Conservation (phyloP, 2,888 invertebrate genomes). For the Scaptomyza cyrtandrae region DNA sequence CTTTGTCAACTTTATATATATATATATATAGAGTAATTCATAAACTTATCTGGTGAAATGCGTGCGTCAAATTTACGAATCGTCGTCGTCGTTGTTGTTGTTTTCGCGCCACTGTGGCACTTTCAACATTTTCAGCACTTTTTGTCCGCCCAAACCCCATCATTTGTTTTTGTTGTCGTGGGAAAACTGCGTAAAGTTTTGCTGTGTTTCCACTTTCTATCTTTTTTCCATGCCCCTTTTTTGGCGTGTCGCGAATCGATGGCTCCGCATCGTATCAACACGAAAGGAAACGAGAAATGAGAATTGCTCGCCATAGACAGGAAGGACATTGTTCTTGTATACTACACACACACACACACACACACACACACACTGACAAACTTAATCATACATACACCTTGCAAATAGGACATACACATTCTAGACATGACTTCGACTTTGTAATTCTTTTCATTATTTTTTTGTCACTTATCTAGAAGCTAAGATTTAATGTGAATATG, state of each 20-base stretch:
- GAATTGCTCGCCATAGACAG: conserved; percentile 24
- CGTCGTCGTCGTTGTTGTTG: background rate
- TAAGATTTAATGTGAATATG: background rate
- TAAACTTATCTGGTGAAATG: conserved; percentile 62
- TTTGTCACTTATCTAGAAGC: background rate
- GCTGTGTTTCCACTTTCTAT: conserved; percentile 25
- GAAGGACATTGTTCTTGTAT: conserved; percentile 27
- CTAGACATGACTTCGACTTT: background rate
- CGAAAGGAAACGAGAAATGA: conserved; percentile 21
- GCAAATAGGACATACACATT: background rate
- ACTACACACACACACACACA: conserved; percentile 7
- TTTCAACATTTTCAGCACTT: conserved; percentile 73
- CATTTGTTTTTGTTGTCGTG: conserved; percentile 22
- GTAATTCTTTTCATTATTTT: background rate
- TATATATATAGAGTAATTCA: conserved; percentile 51
- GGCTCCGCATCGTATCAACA: conserved; percentile 16
- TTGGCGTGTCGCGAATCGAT: conserved; percentile 40
- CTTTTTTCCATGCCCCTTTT: conserved; percentile 35
- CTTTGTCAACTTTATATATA: conserved; percentile 61
- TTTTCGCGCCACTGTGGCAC: conserved; percentile 52
- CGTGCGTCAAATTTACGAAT: conserved; percentile 71
- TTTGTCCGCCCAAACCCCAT: conserved; percentile 18
- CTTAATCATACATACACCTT: background rate
- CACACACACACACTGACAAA: background rate
- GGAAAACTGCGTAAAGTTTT: conserved; percentile 66